phyloP scores from a whole-genome alignment of 2,888 invertebrate genomes.

The Calameuta idolon region DNA sequence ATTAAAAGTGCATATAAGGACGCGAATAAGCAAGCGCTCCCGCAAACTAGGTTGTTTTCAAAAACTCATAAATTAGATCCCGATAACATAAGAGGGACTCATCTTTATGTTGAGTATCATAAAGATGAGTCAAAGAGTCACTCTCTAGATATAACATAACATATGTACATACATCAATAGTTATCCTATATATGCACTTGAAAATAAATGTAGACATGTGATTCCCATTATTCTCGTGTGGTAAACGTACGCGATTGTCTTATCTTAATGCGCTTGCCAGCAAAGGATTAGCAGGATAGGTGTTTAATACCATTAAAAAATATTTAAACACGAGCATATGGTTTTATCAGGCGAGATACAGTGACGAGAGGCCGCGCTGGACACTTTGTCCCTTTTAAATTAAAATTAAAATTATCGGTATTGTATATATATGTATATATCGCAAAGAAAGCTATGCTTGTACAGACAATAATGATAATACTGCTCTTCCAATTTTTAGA shows the following conservation, averaged over 20 bases:
- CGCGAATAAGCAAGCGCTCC: background rate
- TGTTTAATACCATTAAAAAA: conserved; percentile 4
- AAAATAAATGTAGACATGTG: background rate
- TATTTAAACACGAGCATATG: conserved; percentile 19
- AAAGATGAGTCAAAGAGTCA: background rate
- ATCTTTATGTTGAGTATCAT: background rate
- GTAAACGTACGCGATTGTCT: background rate
- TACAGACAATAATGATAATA: background rate
- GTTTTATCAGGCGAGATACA: conserved; percentile 3
- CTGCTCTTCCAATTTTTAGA: background rate
- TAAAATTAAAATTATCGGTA: background rate
- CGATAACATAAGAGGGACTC: background rate
- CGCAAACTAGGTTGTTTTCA: background rate
- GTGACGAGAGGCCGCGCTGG: background rate
- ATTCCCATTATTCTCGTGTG: background rate
- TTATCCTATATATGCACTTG: background rate
- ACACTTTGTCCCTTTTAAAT: conserved; percentile 10
- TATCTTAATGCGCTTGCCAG: conserved; percentile 17
- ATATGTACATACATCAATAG: background rate
- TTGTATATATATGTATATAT: background rate
- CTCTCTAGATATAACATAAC: background rate
- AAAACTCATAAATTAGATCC: background rate
- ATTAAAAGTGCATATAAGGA: background rate
- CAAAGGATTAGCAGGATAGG: conserved; percentile 14
- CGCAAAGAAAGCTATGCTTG: too few species aligned